Conservation (phyloP, 2,888 invertebrate genomes). For the Xestia xanthographa region DNA sequence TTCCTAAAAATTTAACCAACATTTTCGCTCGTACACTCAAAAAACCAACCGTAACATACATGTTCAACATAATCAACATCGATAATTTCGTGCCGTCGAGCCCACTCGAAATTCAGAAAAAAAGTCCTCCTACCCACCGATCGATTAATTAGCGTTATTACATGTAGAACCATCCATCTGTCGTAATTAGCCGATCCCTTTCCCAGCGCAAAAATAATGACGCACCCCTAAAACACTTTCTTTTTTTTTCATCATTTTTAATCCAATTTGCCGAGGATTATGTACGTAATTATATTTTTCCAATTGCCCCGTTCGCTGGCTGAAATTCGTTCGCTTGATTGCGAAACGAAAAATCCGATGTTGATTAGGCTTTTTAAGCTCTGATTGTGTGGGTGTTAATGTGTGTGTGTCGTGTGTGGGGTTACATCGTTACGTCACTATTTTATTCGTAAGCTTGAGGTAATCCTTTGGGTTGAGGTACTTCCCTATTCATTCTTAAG, state of each 20-base stretch:
- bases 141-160: constrained; percentile 90
- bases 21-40: constrained; percentile 15
- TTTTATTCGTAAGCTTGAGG: constrained; percentile 28
- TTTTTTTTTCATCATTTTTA: constrained; percentile 89
- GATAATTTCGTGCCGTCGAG: constrained; percentile 64
- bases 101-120: constrained; percentile 71
- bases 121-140: constrained; percentile 81
- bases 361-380: constrained; percentile 87
- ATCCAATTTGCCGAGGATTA: constrained; percentile 91
- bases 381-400: constrained; percentile 73
- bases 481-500: constrained; percentile 19
- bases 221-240: constrained; percentile 90
- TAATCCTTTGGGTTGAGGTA: constrained; percentile 32
- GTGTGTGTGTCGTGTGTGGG: constrained; percentile 38
- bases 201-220: constrained; percentile 89
- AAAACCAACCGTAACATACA: constrained; percentile 30
- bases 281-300: constrained; percentile 91
- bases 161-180: constrained; percentile 89
- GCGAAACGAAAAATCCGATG: constrained; percentile 84
- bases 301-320: constrained; percentile 85
- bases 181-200: constrained; percentile 89
- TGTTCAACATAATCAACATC: constrained; percentile 58
- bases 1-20: constrained; percentile 10
- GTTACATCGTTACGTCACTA: constrained; percentile 62
- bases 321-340: constrained; percentile 87